Conservation (phyloP, 2,888 invertebrate species). For the Beris morrisii region DNA sequence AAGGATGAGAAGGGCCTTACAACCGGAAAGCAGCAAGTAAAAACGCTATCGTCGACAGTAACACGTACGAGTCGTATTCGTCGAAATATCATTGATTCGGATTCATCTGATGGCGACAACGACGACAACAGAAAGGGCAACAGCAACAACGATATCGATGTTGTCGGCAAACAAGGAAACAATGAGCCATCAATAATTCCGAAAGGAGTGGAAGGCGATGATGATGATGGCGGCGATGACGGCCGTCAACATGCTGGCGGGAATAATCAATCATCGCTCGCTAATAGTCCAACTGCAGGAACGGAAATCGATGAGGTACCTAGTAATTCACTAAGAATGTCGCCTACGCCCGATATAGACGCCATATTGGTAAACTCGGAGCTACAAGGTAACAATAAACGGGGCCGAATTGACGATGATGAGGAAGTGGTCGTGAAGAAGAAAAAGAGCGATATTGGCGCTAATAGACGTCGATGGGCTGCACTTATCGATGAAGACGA, state of each 20-base stretch:
- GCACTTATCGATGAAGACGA: constrained; percentile 15
- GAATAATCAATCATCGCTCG: constrained; percentile 28
- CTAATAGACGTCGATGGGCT: constrained; percentile 14
- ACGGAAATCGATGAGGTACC: constrained; percentile 17
- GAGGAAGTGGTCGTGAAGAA: constrained; percentile 8
- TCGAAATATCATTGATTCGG: constrained; percentile 54
- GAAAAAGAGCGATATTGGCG: constrained; percentile 1
- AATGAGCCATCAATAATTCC: constrained; percentile 5
- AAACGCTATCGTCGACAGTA: constrained; percentile 30
- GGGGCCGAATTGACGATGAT: constrained; percentile 5
- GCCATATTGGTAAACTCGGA: background rate
- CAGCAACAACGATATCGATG: background rate
- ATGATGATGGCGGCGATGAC: background rate
- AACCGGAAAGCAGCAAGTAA: constrained; percentile 35
- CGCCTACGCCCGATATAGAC: constrained; percentile 22
- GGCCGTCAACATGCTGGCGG: constrained; percentile 7
- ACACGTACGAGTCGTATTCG: constrained; percentile 44
- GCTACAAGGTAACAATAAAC: constrained; percentile 18
- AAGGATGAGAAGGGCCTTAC: background rate
- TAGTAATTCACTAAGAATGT: constrained; percentile 24
- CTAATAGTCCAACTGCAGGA: constrained; percentile 2
- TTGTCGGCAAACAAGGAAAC: background rate
- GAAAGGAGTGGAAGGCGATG: constrained; percentile 2
- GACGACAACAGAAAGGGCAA: background rate
- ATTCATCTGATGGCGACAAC: constrained; percentile 47